Evolutionary conservation across 2,888 invertebrate genomes (phyloP), one percentile per base, ranked within the genome.

Genomic region (Neelides folsomi): DNA sequence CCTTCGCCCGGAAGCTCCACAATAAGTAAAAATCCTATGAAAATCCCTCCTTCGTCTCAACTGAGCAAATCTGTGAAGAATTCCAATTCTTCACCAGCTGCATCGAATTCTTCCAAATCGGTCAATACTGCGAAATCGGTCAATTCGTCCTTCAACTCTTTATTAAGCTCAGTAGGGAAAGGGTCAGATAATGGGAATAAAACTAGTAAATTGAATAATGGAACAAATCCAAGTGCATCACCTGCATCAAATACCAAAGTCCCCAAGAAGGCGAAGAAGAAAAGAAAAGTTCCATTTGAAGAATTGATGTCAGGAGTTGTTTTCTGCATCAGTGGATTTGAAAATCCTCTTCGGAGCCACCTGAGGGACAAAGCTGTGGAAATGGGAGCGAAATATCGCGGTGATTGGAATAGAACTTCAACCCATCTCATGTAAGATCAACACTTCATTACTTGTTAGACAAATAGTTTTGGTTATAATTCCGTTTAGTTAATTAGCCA

Each of bases 281-380:
- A 10, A 35, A 54, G 55, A 20, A 60, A 58, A 12, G 75, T 73
- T 65, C 77, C 77, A 1, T 82, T 81, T 59, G 68, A 73, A 55
- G 69, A 75, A 59, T 67, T 85, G 34, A 69, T 90, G 60, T 69
- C 74, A 10, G 81, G 76, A 48, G 85, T 85, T 3, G 77, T 79
- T 53, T 76, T 90, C 67, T 83, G 81, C n/a, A 76, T 93, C 58
- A 89, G 88, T 72, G 92, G 92, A 0, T 89, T 84, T 71, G 77
- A 81, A 73, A 85, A 92, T 74, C 92, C 92, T 4, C 75, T 77
- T 54, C 76, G 92, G 47, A 77, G 76, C 0, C 71, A 75, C 54
- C 67, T 92, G 46, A 72, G 90, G 36, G 76, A 75, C 56, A 76
- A 77, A 61, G 87, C 84, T 6, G 53, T 81, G 3, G 76, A 78